Base-by-base conservation (phyloP, 2,888 invertebrate genomes). In the Margaritifera margaritifera region DNA sequence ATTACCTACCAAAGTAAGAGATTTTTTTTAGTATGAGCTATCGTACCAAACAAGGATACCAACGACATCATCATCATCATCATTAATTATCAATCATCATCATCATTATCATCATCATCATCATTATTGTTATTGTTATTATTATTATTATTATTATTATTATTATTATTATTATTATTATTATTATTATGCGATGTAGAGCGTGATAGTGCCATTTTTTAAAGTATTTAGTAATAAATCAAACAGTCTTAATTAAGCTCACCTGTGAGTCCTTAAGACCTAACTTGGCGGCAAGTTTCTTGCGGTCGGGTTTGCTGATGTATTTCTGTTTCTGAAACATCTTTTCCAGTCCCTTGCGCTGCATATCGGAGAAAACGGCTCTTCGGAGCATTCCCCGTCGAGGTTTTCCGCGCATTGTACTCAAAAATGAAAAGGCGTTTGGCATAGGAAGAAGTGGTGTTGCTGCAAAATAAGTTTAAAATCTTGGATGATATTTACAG, bases 231-330 rank as follows among this genome's bases (percentile, higher is more conserved):
- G 27, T 20, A 42, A 50, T n/a, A 19, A 52, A 31, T 24, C 66
- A 8, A 15, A 15, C 15, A 42, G 15, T 42, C 42, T 42, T n/a
- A 11, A 42, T 42, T 11, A 11, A 31, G 77, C 92, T 91, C 85
- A 98, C 98, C 95, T 98, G 98, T 78, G 98, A 98, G 87, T 99
- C 98, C 89, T 98, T 98, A 19, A 99, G 92, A 18, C 97, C 98
- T 63, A 99, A 92, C 89, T 97, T 96, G 89, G 97, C 97, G 0
- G 99, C 98, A 75, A 99, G 91, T 87, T 98, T 97, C 92, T 98
- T 98, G 90, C 99, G 92, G 90, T 99, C 99, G 0, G 98, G 98
- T 90, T 99, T 99, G 88, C 97, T 97, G 90, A 99, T 99, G 91
- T 99, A 99, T 90, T 98, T 98, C 91, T 98, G 98, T 64, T 96